Percentiles rank a stretch among this genome's conserved stretches.
phyloP scores from a whole-genome alignment of 2,113 vertebrate genomes.

The Spizaetus ornatus region DNA sequence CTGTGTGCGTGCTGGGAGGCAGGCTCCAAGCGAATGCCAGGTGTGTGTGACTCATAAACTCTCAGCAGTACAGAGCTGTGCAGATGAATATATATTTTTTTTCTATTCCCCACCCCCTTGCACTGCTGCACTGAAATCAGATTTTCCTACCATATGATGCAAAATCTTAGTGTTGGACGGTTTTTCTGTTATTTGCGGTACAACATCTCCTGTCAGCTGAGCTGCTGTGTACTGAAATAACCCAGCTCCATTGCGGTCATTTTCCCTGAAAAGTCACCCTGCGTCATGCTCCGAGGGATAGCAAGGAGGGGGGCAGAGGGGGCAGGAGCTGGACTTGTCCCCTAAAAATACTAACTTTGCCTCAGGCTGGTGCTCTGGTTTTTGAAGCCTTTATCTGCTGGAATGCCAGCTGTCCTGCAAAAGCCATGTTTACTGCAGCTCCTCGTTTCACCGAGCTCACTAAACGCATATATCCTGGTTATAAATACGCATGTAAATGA shows the following conservation, averaged over 20 bases:
- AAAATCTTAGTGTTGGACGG: slow-evolving; percentile 20
- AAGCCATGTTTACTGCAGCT: neutral
- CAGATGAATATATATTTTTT: slow-evolving; percentile 45
- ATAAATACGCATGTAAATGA: slow-evolving; percentile 30
- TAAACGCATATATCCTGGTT: neutral
- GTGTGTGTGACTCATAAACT: slow-evolving; percentile 68
- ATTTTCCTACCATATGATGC: slow-evolving; percentile 72
- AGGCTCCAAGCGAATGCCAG: slow-evolving; percentile 39
- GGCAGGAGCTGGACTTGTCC: neutral
- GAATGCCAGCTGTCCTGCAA: slow-evolving; percentile 38
- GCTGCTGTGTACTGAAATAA: slow-evolving; percentile 56
- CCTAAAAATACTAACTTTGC: slow-evolving; percentile 5
- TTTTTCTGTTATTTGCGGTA: slow-evolving; percentile 56
- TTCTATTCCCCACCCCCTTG: slow-evolving; percentile 29
- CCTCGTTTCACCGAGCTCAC: slow-evolving; percentile 24
- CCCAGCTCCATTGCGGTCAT: slow-evolving; percentile 35
- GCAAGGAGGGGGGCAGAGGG: neutral
- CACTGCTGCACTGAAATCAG: slow-evolving; percentile 61
- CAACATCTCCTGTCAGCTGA: slow-evolving; percentile 69
- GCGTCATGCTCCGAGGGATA: neutral
- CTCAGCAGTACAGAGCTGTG: neutral
- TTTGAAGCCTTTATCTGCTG: slow-evolving; percentile 28
- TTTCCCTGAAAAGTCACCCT: slow-evolving; percentile 51
- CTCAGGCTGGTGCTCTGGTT: neutral
- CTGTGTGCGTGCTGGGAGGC: slow-evolving; percentile 20